A percentile compares a stretch with the other conserved stretches of the same genome.
These are phyloP conservation scores for Zaprionus lachaisei DNA, from an alignment of 1,140 invertebrate genomes.

Conservation along the genomic window DNA sequence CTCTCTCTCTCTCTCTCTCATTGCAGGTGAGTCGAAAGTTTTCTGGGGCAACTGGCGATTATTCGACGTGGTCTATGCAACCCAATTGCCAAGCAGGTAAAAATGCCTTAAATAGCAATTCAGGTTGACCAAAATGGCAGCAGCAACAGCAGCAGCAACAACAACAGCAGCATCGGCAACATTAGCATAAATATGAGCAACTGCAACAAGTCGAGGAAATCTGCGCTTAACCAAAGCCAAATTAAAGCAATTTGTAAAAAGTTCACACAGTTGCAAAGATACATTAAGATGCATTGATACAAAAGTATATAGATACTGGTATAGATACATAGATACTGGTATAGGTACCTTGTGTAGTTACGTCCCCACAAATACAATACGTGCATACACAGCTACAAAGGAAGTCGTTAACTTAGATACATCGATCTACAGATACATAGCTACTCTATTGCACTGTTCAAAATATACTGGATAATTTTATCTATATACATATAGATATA, in stretches of 20 bases:
- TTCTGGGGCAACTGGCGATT: slow-evolving; percentile 43
- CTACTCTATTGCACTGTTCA: neutral
- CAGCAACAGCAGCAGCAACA: slow-evolving; percentile 17
- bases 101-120: slow-evolving; percentile 66
- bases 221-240: slow-evolving; percentile 32
- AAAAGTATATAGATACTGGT: slow-evolving; percentile 1
- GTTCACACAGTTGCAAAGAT: slow-evolving; percentile 37
- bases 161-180: slow-evolving; percentile 16
- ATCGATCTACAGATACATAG: neutral
- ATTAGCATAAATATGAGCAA: slow-evolving; percentile 34
- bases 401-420: neutral
- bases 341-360: neutral
- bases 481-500: too few species aligned
- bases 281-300: neutral
- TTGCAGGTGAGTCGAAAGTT: slow-evolving; percentile 69
- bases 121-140: slow-evolving; percentile 35
- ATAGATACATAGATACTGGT: neutral
- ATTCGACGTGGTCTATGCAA: slow-evolving; percentile 26
- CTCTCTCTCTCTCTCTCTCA: slow-evolving; percentile 3
- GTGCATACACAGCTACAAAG: neutral
- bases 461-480: too few species aligned
- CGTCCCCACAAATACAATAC: too few species aligned
- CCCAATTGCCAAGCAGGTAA: slow-evolving; percentile 53
- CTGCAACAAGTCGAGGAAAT: slow-evolving; percentile 25
- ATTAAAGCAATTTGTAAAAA: slow-evolving; percentile 55